These are phyloP conservation scores for Leptogaster cylindrica DNA, from an alignment of 2,888 invertebrate species.

Conservation along the genomic window DNA sequence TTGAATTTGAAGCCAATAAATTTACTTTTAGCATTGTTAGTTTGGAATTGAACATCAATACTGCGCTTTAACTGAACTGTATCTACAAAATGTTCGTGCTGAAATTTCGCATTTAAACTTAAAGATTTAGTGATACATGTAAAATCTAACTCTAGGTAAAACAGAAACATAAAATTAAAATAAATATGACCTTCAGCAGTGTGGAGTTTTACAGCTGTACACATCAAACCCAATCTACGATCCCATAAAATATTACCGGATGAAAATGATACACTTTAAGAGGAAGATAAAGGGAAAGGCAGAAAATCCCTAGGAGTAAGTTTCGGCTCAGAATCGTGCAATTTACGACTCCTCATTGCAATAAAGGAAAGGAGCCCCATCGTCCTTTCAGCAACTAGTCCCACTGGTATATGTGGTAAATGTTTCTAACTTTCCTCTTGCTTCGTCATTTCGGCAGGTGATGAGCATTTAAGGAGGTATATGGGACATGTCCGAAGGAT, in stretches of 20 bases:
- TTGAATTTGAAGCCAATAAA: background rate
- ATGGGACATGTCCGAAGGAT: conserved; percentile 32
- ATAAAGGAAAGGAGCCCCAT: background rate
- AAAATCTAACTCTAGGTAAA: no score
- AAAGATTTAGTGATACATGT: no score
- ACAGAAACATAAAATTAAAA: no score
- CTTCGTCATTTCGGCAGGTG: conserved; percentile 5
- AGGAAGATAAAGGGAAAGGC: background rate
- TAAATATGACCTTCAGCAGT: no score
- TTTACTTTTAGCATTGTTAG: no score
- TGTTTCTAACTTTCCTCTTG: background rate
- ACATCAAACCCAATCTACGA: no score
- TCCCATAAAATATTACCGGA: conserved; percentile 46
- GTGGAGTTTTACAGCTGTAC: no score
- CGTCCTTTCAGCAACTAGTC: background rate
- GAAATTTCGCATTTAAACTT: no score
- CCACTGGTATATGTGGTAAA: background rate
- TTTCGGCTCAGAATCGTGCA: conserved; percentile 8
- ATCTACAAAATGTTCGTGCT: no score
- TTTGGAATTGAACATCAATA: no score
- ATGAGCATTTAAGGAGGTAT: conserved; percentile 31
- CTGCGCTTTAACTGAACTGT: no score
- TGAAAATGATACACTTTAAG: conserved; percentile 10
- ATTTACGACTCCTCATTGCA: conserved; percentile 29
- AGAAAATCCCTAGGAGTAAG: background rate